Evolutionary conservation across 1,140 invertebrate genomes (phyloP), one percentile per base, ranked within the genome.

Genomic region (Samia ricini): DNA sequence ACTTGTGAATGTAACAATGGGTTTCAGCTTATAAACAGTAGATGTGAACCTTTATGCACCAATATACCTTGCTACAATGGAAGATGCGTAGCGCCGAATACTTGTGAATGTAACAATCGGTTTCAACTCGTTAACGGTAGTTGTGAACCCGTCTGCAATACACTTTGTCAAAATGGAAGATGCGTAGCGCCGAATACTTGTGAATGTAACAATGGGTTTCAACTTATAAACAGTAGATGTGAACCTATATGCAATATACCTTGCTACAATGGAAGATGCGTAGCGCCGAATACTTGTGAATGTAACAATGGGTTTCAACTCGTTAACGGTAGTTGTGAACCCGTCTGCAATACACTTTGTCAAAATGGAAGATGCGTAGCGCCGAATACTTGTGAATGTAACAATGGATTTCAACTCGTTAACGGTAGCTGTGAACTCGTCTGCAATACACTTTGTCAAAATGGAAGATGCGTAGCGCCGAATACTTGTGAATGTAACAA

Each of bases 401-500:
- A 36, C 2, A 36, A 5, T 36, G 33, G 33, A 2, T 36, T 10
- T 10, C 33, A 36, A 12, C 10, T 12, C 5, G 33, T 36, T 36
- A 10, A 2, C 12, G 12, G 2, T 5, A 12, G 12, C 5, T 36
- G 33, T 36, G 10, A 36, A 36, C 76, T 73, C 2, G 10, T 23
- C 8, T 64, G 63, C 18, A 20, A 79, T 66, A 0, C 90, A 36
- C 5, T 2, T 8, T 52, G 50, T 23, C 5, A 52, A 21, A 20
- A 52, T 52, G 50, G 50, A 8, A 52, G 7, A 4, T 52, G 50
- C 15, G 3, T 52, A 10, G 22, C 22, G 0, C 91, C 91, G 18
- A 77, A 91, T 56, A 67, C 65, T 10, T 93, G 92, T 49, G 51
- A 21, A 1, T 91, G 91, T 56, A 20, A 74, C 54, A 10, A 50